These are phyloP conservation scores for Periophthalmodon schlosseri DNA, from an alignment of 2,113 vertebrate species.

Conservation along the genomic window DNA sequence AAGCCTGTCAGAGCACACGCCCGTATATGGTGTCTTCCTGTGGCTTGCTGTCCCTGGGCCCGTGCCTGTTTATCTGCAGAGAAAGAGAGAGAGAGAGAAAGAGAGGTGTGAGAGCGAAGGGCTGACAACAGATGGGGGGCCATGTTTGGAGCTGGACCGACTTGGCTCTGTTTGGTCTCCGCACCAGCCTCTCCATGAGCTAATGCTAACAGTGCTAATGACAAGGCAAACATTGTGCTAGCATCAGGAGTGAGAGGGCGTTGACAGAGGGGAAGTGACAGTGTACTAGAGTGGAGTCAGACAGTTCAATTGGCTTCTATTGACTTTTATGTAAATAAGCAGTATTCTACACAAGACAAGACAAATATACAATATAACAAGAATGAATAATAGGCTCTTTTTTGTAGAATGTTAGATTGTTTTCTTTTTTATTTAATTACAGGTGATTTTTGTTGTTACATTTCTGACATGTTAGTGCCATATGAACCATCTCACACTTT, in stretches of 20 bases:
- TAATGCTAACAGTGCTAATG: slow-evolving; percentile 60
- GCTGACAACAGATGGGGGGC: slow-evolving; percentile 54
- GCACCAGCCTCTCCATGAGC: slow-evolving; percentile 10
- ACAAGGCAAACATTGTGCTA: slow-evolving; percentile 58
- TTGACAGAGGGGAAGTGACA: slow-evolving; percentile 22
- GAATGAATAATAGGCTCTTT: too few species aligned
- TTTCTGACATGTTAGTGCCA: too few species aligned
- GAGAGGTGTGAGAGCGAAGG: slow-evolving; percentile 44
- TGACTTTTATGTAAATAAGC: slow-evolving; percentile 2
- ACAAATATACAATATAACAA: too few species aligned
- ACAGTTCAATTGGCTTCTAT: neutral
- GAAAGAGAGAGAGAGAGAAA: slow-evolving; percentile 26
- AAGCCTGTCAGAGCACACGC: slow-evolving; percentile 7
- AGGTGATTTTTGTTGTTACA: too few species aligned
- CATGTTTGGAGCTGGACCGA: slow-evolving; percentile 49
- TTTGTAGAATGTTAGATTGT: too few species aligned
- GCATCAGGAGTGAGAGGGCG: slow-evolving; percentile 46
- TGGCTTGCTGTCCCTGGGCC: slow-evolving; percentile 27
- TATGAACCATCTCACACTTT: too few species aligned
- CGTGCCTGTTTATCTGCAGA: slow-evolving; percentile 29
- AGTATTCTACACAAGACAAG: neutral
- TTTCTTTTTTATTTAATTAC: too few species aligned
- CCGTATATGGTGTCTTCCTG: slow-evolving; percentile 52
- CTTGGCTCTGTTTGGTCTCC: slow-evolving; percentile 60
- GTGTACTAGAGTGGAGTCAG: neutral